Evolutionary conservation across 2,888 invertebrate genomes (phyloP), one percentile per base, ranked within the genome.

Genomic region (Salticus scenicus): DNA sequence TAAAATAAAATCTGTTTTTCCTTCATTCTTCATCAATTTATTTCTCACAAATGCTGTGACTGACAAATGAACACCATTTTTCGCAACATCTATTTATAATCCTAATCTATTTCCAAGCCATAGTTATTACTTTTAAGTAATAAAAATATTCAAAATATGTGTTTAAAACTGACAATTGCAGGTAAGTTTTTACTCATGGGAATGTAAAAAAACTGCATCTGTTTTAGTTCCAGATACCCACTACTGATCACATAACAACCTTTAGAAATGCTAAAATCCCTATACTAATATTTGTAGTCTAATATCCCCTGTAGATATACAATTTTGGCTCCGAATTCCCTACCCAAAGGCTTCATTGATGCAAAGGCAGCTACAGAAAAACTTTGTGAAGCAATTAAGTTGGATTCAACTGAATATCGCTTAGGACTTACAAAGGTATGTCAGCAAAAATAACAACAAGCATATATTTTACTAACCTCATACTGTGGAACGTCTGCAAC

Each of bases 391-490:
- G 92, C 93, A 90, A 94, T 95, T 92, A 94, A 94, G 92, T 94
- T 99, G 93, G 97, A 87, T 47, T 24, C 69, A 27, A 20, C 98
- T 92, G 97, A 97, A 92, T 99, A 94, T 94, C 95, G 98, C n/a
- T 89, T 88, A 74, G 89, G 89, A 80, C 75, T 83, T 69, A 89
- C 89, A 27, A 89, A 89, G 89, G 89, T 88, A 89, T 84, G 87
- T 84, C 30, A 71, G 71, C 31, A 51, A 20, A 4, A 24, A 17
- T 2, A 47, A 47, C n/a, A n/a, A n/a, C n/a, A n/a, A n/a, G n/a
- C n/a, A n/a, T n/a, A n/a, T n/a, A n/a, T n/a, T n/a, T n/a, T n/a
- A n/a, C n/a, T n/a, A n/a, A n/a, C n/a, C n/a, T n/a, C n/a, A n/a
- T n/a, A n/a, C n/a, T n/a, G n/a, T n/a, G n/a, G n/a, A n/a, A n/a